These are phyloP conservation scores for Orussus abietinus DNA, from an alignment of 1,140 invertebrate genomes.

Conservation along the genomic window DNA sequence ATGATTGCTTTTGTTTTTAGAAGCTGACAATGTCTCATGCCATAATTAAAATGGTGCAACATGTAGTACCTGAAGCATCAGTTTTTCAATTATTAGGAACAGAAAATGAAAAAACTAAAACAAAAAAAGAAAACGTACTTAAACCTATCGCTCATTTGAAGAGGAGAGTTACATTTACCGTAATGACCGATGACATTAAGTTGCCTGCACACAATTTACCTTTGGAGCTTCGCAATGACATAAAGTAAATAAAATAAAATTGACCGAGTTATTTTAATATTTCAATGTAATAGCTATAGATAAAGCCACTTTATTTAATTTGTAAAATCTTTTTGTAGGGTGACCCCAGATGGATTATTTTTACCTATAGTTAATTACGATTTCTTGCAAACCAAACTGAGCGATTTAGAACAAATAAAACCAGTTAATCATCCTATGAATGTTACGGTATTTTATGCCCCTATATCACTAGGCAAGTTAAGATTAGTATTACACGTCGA, in stretches of 20 bases:
- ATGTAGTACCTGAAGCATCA: conserved; percentile 67
- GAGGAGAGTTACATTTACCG: conserved; percentile 58
- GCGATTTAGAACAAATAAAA: conserved; percentile 66
- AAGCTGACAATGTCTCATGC: conserved; percentile 56
- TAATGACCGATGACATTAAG: conserved; percentile 63
- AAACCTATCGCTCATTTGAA: conserved; percentile 60
- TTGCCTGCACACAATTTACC: conserved; percentile 61
- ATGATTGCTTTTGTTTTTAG: conserved; percentile 32
- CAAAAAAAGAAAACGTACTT: conserved; percentile 17
- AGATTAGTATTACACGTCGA: conserved; percentile 78
- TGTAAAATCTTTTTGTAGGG: conserved; percentile 46
- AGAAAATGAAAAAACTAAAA: conserved; percentile 25
- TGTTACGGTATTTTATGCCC: conserved; percentile 60
- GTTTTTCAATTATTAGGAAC: conserved; percentile 71
- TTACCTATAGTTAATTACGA: conserved; percentile 81
- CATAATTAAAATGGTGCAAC: conserved; percentile 63
- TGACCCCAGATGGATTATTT: conserved; percentile 66
- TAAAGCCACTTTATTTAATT: background rate
- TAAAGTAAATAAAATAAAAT: conserved; percentile 51
- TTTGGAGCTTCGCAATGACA: conserved; percentile 55
- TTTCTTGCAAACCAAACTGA: conserved; percentile 71
- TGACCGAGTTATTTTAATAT: conserved; percentile 7
- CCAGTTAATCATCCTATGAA: conserved; percentile 57
- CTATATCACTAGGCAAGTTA: conserved; percentile 66
- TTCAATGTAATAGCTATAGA: conserved; percentile 7